These are phyloP conservation scores for Eupithecia subfuscata DNA, from an alignment of 2,888 invertebrate genomes.

Conservation along the genomic window DNA sequence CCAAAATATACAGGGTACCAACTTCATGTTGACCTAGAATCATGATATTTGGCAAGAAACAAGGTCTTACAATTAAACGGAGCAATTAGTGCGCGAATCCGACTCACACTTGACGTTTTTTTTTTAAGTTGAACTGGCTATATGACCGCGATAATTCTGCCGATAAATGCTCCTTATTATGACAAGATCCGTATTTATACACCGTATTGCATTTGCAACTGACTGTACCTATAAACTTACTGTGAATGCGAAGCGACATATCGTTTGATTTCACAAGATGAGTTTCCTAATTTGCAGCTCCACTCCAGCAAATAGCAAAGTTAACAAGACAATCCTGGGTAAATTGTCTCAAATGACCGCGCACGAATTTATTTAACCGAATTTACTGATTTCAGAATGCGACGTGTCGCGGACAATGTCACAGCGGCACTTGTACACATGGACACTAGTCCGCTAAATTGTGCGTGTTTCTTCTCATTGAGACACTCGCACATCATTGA, in stretches of 20 bases:
- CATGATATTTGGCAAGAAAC: too few relatives aligned
- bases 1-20: too few relatives aligned
- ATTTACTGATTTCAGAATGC: conserved; percentile 75
- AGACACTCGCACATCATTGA: conserved; percentile 61
- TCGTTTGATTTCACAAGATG: conserved; percentile 55
- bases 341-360: conserved; percentile 76
- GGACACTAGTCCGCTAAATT: conserved; percentile 53
- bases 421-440: conserved; percentile 39
- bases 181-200: background rate
- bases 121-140: background rate
- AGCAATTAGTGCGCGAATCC: too few relatives aligned
- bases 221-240: conserved; percentile 40
- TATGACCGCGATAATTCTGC: background rate
- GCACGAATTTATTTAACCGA: conserved; percentile 71
- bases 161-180: background rate
- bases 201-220: background rate
- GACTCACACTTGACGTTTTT: too few relatives aligned
- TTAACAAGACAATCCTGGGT: conserved; percentile 68
- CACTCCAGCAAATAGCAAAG: conserved; percentile 65
- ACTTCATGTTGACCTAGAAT: too few relatives aligned
- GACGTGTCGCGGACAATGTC: conserved; percentile 45
- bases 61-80: too few relatives aligned
- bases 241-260: conserved; percentile 47
- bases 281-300: conserved; percentile 57
- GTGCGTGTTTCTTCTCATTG: conserved; percentile 69